phyloP scores from a whole-genome alignment of 2,888 invertebrate genomes.

The Pyrochroa serraticornis region DNA sequence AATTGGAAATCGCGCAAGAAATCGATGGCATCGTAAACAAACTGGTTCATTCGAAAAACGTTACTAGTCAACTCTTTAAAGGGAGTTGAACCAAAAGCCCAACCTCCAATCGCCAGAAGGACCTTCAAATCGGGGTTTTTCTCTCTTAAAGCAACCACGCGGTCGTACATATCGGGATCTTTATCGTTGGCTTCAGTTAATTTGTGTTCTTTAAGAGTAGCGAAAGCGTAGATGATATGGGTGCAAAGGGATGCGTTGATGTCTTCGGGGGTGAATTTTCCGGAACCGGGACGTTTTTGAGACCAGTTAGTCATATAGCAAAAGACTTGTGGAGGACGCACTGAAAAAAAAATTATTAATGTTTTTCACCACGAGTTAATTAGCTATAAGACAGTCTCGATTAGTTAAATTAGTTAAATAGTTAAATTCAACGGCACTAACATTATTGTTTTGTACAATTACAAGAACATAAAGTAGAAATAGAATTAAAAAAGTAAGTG shows the following conservation, averaged over 20 bases:
- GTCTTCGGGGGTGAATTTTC: slow-evolving; percentile 88
- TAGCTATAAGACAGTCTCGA: background rate
- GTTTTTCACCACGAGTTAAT: background rate
- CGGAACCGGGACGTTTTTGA: slow-evolving; percentile 85
- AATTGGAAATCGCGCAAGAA: slow-evolving; percentile 90
- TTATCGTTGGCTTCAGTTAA: slow-evolving; percentile 80
- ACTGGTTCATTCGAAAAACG: slow-evolving; percentile 92
- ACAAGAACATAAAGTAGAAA: no score
- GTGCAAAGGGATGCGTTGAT: slow-evolving; percentile 90
- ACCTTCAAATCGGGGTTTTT: slow-evolving; percentile 89
- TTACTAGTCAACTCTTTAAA: slow-evolving; percentile 92
- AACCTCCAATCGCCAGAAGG: slow-evolving; percentile 89
- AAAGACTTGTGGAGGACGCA: slow-evolving; percentile 83
- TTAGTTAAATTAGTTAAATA: no score
- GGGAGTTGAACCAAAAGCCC: slow-evolving; percentile 95
- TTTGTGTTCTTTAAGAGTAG: slow-evolving; percentile 85
- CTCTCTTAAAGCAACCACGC: slow-evolving; percentile 83
- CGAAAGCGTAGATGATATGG: slow-evolving; percentile 94
- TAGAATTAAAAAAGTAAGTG: no score
- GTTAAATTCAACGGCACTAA: no score
- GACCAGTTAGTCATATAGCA: slow-evolving; percentile 98
- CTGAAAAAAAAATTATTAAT: slow-evolving; percentile 58
- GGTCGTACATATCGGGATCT: slow-evolving; percentile 84
- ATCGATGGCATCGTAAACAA: slow-evolving; percentile 93
- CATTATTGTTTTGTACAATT: no score